Percentiles rank a stretch among this genome's conserved stretches.
Evolutionary conservation across 2,797 vertebrate species (phyloP).

Genomic region (Bufotes viridis): DNA sequence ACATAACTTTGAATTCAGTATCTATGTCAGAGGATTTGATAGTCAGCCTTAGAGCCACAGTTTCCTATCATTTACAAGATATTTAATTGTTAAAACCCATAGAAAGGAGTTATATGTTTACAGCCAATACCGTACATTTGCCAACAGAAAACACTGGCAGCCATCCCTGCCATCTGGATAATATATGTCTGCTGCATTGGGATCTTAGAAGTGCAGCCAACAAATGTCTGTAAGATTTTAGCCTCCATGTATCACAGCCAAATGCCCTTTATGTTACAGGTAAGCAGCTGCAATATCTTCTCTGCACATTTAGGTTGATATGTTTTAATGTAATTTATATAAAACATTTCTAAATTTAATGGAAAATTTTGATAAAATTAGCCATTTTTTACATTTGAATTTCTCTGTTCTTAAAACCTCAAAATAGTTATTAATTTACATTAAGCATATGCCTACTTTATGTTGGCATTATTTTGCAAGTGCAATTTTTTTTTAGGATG

Average conservation of each 20-base stretch:
- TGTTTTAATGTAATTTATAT: too few relatives aligned
- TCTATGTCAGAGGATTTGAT: not conserved
- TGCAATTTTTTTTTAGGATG: too few relatives aligned
- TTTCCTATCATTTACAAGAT: not conserved
- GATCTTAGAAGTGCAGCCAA: constrained; percentile 39
- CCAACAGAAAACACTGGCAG: constrained; percentile 13
- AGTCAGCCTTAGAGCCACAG: not conserved
- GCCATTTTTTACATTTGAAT: too few relatives aligned
- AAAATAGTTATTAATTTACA: too few relatives aligned
- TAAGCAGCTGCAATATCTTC: not conserved
- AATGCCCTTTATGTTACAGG: not conserved
- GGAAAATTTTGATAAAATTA: too few relatives aligned
- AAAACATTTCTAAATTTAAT: too few relatives aligned
- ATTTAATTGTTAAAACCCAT: not conserved
- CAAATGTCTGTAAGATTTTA: constrained; percentile 6
- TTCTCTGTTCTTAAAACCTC: too few relatives aligned
- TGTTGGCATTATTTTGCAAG: too few relatives aligned
- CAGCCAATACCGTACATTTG: not conserved
- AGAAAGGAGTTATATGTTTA: not conserved
- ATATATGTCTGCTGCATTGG: constrained; percentile 16
- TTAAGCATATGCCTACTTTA: too few relatives aligned
- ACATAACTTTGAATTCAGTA: not conserved
- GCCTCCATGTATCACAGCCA: not conserved
- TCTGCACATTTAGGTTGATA: not conserved
- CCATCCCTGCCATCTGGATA: constrained; percentile 47